Evolutionary conservation across 2,888 invertebrate species (phyloP).

Genomic region (Arctia plantaginis): DNA sequence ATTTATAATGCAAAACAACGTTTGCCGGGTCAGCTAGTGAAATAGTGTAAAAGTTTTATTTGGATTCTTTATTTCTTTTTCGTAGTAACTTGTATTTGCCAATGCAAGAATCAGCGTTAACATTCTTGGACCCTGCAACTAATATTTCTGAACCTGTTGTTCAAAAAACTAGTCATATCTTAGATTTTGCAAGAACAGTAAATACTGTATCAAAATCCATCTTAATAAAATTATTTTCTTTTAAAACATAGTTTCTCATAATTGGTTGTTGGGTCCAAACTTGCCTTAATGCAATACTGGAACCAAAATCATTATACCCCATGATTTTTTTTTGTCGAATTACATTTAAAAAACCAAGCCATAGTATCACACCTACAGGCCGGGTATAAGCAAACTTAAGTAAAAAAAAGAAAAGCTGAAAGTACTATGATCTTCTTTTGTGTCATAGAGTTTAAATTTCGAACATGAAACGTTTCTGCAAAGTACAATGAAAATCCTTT

Average conservation of each 20-base stretch:
- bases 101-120: too few relatives aligned
- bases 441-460: background rate
- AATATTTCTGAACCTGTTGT: too few relatives aligned
- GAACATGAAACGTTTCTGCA: background rate
- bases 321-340: background rate
- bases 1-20: too few relatives aligned
- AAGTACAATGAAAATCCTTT: background rate
- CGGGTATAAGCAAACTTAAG: background rate
- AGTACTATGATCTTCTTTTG: background rate
- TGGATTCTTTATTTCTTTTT: too few relatives aligned
- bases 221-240: background rate
- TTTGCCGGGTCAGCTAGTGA: too few relatives aligned
- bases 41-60: too few relatives aligned
- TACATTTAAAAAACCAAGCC: background rate
- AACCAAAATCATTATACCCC: background rate
- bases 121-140: too few relatives aligned
- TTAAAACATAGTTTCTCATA: background rate
- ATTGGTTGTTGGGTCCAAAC: background rate
- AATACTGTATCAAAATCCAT: too few relatives aligned
- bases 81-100: too few relatives aligned
- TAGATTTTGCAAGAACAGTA: too few relatives aligned
- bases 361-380: background rate
- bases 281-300: background rate
- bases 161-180: too few relatives aligned
- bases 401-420: background rate